Conservation (phyloP, 2,888 invertebrate genomes). For the Atrina japonica region DNA sequence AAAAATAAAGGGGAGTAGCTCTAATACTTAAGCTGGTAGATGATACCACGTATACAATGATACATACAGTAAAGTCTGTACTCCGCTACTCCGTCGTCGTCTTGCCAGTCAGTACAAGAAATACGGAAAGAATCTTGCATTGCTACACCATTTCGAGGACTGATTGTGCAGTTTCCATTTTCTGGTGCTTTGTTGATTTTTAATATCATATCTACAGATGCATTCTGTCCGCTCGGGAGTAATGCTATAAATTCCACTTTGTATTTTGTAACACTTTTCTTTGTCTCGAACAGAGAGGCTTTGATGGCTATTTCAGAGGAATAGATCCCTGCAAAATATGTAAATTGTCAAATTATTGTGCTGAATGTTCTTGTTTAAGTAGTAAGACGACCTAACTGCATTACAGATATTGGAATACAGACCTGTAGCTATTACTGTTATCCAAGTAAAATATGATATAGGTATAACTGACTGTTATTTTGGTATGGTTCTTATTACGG, state of each 20-base stretch:
- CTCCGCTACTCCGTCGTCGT: constrained; percentile 60
- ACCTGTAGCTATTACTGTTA: no score
- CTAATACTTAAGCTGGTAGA: no score
- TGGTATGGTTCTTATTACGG: no score
- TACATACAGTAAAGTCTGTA: constrained; percentile 68
- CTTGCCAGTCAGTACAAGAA: constrained; percentile 59
- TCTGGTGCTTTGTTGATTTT: constrained; percentile 61
- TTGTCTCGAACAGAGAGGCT: constrained; percentile 55
- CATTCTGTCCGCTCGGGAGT: constrained; percentile 25
- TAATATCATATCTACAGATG: constrained; percentile 45
- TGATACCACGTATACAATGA: no score
- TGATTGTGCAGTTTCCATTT: constrained; percentile 61
- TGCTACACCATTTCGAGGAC: constrained; percentile 45
- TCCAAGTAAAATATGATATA: no score
- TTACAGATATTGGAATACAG: no score
- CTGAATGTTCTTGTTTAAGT: no score
- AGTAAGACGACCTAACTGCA: no score
- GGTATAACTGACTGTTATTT: no score
- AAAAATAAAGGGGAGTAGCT: no score
- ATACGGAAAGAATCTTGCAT: constrained; percentile 45
- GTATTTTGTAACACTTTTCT: constrained; percentile 51
- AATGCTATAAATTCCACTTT: constrained; percentile 43
- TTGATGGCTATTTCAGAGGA: constrained; percentile 63
- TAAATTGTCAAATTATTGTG: not conserved
- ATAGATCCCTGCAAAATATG: constrained; percentile 50